These are phyloP conservation scores for Galeopterus variegatus DNA, from an alignment of 2,113 vertebrate species.

Conservation along the genomic window DNA sequence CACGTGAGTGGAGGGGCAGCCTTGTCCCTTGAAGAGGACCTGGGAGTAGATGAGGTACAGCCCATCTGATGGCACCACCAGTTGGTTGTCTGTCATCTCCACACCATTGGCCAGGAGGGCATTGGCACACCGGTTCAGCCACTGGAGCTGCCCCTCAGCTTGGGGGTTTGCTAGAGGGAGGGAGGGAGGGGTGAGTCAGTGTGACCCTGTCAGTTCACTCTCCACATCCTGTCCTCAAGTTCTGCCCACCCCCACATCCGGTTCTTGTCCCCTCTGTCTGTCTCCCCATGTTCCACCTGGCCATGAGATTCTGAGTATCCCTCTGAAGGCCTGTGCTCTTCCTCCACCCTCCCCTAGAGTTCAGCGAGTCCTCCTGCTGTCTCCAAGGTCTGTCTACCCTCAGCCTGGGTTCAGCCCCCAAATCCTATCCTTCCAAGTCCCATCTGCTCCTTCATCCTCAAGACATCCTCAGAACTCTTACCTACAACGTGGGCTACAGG, in stretches of 20 bases:
- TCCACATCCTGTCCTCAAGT: conserved; percentile 70
- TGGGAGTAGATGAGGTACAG: conserved; percentile 89
- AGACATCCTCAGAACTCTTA: conserved; percentile 62
- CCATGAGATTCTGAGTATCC: neutral
- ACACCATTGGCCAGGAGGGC: conserved; percentile 77
- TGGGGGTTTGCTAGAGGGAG: conserved; percentile 66
- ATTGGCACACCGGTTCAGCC: conserved; percentile 43
- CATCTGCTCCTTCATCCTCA: neutral
- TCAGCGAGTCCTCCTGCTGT: neutral
- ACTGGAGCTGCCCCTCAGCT: conserved; percentile 36
- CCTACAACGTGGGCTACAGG: conserved; percentile 83
- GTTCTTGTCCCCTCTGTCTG: conserved; percentile 55
- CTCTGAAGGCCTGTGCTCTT: neutral
- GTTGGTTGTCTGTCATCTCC: conserved; percentile 73
- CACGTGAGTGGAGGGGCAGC: conserved; percentile 56
- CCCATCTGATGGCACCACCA: conserved; percentile 75
- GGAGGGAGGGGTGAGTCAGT: conserved; percentile 60
- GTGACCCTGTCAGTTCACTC: conserved; percentile 35
- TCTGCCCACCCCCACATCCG: conserved; percentile 69
- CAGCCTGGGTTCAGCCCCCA: neutral
- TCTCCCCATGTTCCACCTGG: conserved; percentile 39
- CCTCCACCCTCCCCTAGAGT: neutral
- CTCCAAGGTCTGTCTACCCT: neutral
- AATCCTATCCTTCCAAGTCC: neutral
- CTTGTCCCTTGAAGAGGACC: conserved; percentile 81